phyloP scores from a whole-genome alignment of 1,140 invertebrate species.

The Ridgeia piscesae region DNA sequence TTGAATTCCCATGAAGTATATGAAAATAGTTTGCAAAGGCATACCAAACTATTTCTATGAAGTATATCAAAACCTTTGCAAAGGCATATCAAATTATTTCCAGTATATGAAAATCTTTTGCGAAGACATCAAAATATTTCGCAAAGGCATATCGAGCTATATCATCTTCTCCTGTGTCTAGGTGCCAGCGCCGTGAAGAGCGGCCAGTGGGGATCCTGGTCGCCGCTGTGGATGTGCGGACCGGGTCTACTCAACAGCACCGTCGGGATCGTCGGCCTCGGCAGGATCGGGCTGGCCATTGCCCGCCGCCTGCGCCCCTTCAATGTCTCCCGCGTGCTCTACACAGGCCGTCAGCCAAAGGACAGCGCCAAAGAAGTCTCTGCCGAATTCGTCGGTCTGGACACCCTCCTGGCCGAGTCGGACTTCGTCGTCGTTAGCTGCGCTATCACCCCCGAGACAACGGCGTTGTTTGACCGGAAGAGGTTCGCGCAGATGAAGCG shows the following conservation, averaged over 20 bases:
- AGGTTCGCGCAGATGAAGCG: conserved; percentile 56
- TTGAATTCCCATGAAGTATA: too few species aligned
- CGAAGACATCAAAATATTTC: too few species aligned
- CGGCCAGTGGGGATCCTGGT: conserved; percentile 9
- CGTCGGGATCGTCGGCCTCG: conserved; percentile 83
- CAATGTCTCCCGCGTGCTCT: conserved; percentile 70
- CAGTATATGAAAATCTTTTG: too few species aligned
- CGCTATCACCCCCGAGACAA: conserved; percentile 50
- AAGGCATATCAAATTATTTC: too few species aligned
- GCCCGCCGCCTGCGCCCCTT: conserved; percentile 71
- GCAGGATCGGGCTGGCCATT: conserved; percentile 70
- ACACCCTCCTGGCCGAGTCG: conserved; percentile 47
- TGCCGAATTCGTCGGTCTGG: conserved; percentile 68
- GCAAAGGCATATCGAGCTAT: not conserved
- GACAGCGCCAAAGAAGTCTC: conserved; percentile 61
- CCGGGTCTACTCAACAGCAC: conserved; percentile 40
- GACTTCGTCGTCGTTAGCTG: conserved; percentile 56
- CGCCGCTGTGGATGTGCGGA: conserved; percentile 24
- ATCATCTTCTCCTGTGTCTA: not conserved
- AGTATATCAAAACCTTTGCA: too few species aligned
- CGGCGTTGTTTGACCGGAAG: conserved; percentile 43
- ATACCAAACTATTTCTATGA: too few species aligned
- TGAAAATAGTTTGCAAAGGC: too few species aligned
- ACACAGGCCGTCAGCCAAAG: conserved; percentile 66
- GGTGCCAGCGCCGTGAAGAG: conserved; percentile 2